Conservation (phyloP, 2,797 vertebrate species). For the Myotis planiceps region DNA sequence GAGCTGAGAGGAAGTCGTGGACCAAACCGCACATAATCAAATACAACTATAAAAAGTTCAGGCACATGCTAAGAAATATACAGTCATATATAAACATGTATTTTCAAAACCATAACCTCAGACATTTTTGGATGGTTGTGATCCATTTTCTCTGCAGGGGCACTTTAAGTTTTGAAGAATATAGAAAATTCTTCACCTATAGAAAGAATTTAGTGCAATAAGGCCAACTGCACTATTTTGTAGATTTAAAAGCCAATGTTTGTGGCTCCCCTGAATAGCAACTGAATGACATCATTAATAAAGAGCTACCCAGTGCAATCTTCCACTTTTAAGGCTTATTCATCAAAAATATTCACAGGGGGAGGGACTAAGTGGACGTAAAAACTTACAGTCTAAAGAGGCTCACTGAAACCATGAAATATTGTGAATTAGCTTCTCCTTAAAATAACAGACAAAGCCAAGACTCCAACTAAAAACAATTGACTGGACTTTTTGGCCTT, state of each 20-base stretch:
- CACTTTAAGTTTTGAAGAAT: slow-evolving; percentile 43
- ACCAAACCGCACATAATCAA: slow-evolving; percentile 1
- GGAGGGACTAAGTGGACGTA: background rate
- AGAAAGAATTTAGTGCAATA: slow-evolving; percentile 57
- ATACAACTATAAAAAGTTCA: slow-evolving; percentile 38
- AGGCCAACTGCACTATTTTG: slow-evolving; percentile 16
- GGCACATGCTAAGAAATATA: slow-evolving; percentile 11
- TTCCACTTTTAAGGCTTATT: slow-evolving; percentile 43
- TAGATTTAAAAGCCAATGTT: slow-evolving; percentile 51
- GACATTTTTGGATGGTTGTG: background rate
- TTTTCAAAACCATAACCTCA: slow-evolving; percentile 65
- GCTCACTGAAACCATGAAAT: background rate
- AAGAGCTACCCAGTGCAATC: slow-evolving; percentile 35
- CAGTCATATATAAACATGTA: background rate
- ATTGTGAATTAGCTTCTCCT: background rate
- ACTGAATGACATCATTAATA: slow-evolving; percentile 53
- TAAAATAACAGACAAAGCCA: slow-evolving; percentile 19
- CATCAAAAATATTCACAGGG: slow-evolving; percentile 48
- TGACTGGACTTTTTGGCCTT: background rate
- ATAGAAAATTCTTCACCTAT: slow-evolving; percentile 56
- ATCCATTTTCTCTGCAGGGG: slow-evolving; percentile 21
- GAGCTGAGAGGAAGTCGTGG: background rate
- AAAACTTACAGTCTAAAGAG: background rate
- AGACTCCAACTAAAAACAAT: slow-evolving; percentile 18
- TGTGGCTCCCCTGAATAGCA: slow-evolving; percentile 43